phyloP scores from a whole-genome alignment of 2,888 invertebrate genomes.

The Alloplasta piceator region DNA sequence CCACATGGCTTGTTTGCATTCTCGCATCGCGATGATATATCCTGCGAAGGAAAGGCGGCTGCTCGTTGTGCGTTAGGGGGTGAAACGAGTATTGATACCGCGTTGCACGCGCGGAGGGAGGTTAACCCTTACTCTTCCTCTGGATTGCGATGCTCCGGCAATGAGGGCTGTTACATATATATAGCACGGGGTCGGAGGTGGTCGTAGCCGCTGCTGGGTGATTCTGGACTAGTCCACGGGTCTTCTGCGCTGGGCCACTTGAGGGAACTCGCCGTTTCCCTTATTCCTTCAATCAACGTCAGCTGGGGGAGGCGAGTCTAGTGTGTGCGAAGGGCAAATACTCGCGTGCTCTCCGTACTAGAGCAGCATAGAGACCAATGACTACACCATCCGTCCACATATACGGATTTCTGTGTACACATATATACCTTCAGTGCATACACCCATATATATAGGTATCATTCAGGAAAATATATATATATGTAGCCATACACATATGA shows the following conservation, averaged over 20 bases:
- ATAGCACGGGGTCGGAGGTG: constrained; percentile 47
- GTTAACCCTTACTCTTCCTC: neutral
- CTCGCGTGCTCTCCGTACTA: constrained; percentile 78
- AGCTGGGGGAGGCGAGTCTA: constrained; percentile 82
- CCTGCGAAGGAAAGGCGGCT: constrained; percentile 54
- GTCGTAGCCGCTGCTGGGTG: constrained; percentile 38
- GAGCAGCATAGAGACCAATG: constrained; percentile 81
- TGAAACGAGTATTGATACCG: constrained; percentile 56
- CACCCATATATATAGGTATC: constrained; percentile 21
- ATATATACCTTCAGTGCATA: constrained; percentile 9
- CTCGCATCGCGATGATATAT: constrained; percentile 61
- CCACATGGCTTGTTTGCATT: constrained; percentile 47
- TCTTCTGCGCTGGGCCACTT: constrained; percentile 72
- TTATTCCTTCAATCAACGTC: constrained; percentile 84
- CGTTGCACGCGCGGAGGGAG: constrained; percentile 47
- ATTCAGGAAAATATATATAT: constrained; percentile 4
- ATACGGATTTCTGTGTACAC: constrained; percentile 45
- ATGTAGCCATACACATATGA: no score
- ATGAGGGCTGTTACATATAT: constrained; percentile 17
- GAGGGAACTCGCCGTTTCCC: constrained; percentile 81
- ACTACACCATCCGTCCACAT: constrained; percentile 79
- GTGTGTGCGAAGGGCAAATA: constrained; percentile 83
- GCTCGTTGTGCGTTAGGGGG: constrained; percentile 55
- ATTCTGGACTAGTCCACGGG: constrained; percentile 45
- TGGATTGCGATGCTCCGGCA: constrained; percentile 51